These are phyloP conservation scores for Tetramorium simillimum DNA, from an alignment of 1,140 invertebrate genomes.

Conservation along the genomic window DNA sequence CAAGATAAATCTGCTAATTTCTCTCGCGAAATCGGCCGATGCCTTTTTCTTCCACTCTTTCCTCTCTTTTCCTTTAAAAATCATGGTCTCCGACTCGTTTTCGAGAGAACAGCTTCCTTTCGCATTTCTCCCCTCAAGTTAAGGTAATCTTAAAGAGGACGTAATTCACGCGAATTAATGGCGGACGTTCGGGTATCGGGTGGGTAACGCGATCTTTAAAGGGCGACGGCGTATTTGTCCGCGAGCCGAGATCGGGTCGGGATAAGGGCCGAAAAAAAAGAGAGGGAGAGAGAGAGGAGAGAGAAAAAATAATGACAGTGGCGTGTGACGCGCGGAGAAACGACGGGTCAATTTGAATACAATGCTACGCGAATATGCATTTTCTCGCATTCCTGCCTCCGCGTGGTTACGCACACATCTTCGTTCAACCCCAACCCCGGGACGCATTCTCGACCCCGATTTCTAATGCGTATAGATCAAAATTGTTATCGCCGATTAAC, in stretches of 20 bases:
- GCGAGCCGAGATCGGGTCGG: constrained; percentile 46
- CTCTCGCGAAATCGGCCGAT: not conserved
- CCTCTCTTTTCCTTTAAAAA: constrained; percentile 7
- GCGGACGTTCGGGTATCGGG: not conserved
- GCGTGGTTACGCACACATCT: constrained; percentile 49
- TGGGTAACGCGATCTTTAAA: constrained; percentile 36
- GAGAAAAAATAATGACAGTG: constrained; percentile 37
- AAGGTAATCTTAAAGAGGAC: constrained; percentile 9
- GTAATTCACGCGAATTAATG: constrained; percentile 40
- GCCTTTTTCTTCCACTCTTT: not conserved
- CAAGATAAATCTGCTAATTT: constrained; percentile 45
- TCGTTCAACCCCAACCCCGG: constrained; percentile 1
- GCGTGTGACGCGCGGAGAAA: constrained; percentile 24
- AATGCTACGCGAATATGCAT: constrained; percentile 68
- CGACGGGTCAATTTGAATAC: constrained; percentile 70
- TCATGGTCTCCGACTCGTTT: not conserved
- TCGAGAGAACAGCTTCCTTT: not conserved
- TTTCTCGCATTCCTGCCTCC: constrained; percentile 65
- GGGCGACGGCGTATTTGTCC: constrained; percentile 35
- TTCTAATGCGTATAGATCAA: not conserved
- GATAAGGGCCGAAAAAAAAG: constrained; percentile 38
- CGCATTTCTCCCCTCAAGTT: not conserved
- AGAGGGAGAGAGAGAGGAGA: not conserved
- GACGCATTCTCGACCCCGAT: not conserved
- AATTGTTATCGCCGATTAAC: not conserved